These are phyloP conservation scores for Anas acuta DNA, from an alignment of 2,797 vertebrate genomes.

Conservation along the genomic window DNA sequence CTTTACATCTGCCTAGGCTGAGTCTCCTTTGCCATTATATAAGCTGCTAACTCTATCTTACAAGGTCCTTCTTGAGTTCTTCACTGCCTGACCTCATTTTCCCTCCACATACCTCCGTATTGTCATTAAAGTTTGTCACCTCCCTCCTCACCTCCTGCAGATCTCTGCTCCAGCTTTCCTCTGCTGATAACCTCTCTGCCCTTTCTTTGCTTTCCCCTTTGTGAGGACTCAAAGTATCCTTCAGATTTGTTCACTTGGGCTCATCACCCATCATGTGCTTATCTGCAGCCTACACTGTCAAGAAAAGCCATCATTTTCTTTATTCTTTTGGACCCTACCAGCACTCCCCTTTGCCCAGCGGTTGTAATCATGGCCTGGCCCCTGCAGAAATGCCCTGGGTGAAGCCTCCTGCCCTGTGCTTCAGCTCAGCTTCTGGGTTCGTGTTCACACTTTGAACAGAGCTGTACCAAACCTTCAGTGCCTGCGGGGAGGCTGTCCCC, in stretches of 20 bases:
- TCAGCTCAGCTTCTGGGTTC: not conserved
- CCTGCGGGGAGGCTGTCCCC: not conserved
- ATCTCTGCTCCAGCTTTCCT: not conserved
- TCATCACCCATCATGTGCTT: not conserved
- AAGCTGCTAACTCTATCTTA: not conserved
- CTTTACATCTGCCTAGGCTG: not conserved
- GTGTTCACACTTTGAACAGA: not conserved
- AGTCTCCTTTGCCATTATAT: not conserved
- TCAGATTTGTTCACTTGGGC: not conserved
- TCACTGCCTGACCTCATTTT: not conserved
- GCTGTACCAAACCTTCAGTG: not conserved
- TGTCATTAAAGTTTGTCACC: not conserved
- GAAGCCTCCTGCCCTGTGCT: not conserved
- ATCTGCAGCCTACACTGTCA: not conserved
- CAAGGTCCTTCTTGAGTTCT: not conserved
- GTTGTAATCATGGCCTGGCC: not conserved
- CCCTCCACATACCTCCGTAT: not conserved
- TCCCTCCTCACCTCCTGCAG: not conserved
- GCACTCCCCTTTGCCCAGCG: not conserved
- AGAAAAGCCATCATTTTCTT: not conserved
- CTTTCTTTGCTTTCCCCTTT: not conserved
- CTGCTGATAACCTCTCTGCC: not conserved
- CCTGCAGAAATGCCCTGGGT: not conserved
- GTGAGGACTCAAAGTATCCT: not conserved
- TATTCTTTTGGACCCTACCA: not conserved